Percentiles rank a stretch among this genome's conserved stretches.
These are phyloP conservation scores for Centrocercus urophasianus DNA, from an alignment of 2,113 vertebrate species.

Conservation along the genomic window DNA sequence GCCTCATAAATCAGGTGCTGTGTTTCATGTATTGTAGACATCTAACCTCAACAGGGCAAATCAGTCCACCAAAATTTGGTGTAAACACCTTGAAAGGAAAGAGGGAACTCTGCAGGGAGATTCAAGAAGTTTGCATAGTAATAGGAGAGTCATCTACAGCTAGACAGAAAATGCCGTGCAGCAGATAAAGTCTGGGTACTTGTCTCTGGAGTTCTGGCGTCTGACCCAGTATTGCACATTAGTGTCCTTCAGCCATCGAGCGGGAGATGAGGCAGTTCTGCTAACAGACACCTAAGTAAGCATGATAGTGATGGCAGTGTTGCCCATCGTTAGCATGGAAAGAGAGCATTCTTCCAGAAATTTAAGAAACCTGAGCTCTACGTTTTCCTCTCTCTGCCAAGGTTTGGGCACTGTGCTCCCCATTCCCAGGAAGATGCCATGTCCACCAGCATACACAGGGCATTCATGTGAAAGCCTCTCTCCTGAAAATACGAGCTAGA, in stretches of 20 bases:
- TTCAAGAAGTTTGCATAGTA: neutral
- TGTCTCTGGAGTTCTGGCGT: neutral
- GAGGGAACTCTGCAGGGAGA: neutral
- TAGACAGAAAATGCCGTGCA: neutral
- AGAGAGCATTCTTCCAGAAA: neutral
- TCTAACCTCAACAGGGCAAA: neutral
- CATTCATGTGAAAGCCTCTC: neutral
- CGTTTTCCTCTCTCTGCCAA: neutral
- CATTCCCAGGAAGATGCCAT: accelerated
- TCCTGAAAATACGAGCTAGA: neutral
- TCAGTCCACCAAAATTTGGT: neutral
- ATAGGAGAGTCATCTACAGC: neutral
- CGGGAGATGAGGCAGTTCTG: neutral
- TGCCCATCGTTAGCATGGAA: neutral
- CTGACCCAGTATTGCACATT: neutral
- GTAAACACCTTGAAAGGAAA: neutral
- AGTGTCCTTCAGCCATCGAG: neutral
- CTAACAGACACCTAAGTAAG: neutral
- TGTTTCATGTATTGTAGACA: neutral
- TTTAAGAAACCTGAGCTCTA: neutral
- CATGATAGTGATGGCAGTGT: neutral
- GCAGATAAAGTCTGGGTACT: accelerated
- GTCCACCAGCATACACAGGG: neutral
- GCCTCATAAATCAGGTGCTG: neutral
- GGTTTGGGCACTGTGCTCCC: neutral